Evolutionary conservation across 2,888 invertebrate genomes (phyloP).

Genomic region (Eulithis prunata): DNA sequence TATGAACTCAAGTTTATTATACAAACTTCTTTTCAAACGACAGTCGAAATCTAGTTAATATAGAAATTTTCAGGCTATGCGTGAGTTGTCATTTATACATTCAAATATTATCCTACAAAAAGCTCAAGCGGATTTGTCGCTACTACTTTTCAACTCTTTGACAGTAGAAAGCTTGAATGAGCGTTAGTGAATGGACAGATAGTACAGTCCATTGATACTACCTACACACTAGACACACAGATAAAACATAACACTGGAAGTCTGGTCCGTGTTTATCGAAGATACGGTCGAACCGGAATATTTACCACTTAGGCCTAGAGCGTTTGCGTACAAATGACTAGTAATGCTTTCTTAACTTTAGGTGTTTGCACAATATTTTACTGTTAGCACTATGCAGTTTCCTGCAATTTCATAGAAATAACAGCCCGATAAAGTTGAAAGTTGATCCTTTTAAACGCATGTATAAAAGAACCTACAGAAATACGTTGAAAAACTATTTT

Average conservation of each 20-base stretch:
- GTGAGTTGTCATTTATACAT: too few relatives aligned
- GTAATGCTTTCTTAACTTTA: conserved; percentile 17
- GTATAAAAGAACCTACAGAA: too few relatives aligned
- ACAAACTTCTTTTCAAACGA: too few relatives aligned
- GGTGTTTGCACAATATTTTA: not conserved
- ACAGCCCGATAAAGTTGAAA: conserved; percentile 5
- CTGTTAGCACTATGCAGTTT: not conserved
- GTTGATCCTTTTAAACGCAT: not conserved
- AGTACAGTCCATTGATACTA: conserved; percentile 41
- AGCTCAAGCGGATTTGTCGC: conserved; percentile 17
- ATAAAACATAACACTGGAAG: conserved; percentile 26
- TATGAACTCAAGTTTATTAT: not conserved
- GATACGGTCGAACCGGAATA: conserved; percentile 29
- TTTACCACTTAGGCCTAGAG: conserved; percentile 28
- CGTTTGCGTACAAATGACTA: conserved; percentile 31
- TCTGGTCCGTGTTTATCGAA: conserved; percentile 38
- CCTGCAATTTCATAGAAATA: not conserved
- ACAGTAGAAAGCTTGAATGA: conserved; percentile 78
- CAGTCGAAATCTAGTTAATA: too few relatives aligned
- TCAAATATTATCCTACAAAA: too few relatives aligned
- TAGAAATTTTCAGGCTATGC: too few relatives aligned
- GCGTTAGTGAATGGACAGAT: conserved; percentile 69
- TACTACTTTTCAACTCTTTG: conserved; percentile 53
- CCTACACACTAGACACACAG: conserved; percentile 34
- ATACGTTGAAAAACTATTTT: too few relatives aligned